These are phyloP conservation scores for Pachyuromys duprasi DNA, from an alignment of 2,797 vertebrate genomes.

Conservation along the genomic window DNA sequence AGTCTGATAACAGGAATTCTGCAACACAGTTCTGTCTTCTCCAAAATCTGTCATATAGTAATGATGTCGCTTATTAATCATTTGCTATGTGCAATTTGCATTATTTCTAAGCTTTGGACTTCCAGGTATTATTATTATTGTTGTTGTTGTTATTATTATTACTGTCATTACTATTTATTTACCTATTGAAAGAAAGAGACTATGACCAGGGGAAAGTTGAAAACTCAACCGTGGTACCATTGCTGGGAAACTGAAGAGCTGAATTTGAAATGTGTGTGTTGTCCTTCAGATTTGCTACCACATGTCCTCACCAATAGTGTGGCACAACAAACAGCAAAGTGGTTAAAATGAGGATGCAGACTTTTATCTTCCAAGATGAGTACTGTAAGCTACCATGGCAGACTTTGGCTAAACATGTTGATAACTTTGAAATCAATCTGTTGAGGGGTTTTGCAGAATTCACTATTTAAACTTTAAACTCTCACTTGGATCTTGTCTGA, in stretches of 20 bases:
- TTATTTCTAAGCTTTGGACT: not conserved
- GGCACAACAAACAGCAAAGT: not conserved
- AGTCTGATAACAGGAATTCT: not conserved
- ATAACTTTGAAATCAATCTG: slow-evolving; percentile 30
- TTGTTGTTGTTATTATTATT: not conserved
- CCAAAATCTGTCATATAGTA: not conserved
- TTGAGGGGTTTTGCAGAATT: not conserved
- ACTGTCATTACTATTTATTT: not conserved
- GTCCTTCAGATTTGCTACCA: not conserved
- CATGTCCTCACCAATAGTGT: not conserved
- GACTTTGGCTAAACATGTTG: not conserved
- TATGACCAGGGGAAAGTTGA: not conserved
- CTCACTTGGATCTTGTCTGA: slow-evolving; percentile 42
- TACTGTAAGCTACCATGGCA: not conserved
- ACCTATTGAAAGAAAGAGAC: slow-evolving; percentile 5
- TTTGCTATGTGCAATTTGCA: not conserved
- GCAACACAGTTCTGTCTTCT: not conserved
- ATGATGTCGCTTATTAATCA: too few species aligned
- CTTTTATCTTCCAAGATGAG: not conserved
- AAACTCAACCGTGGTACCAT: not conserved
- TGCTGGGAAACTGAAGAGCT: not conserved
- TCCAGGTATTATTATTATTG: not conserved
- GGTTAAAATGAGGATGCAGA: not conserved
- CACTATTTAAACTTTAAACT: slow-evolving; percentile 45
- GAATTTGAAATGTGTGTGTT: not conserved